Evolutionary conservation across 2,888 invertebrate genomes (phyloP), one percentile per base, ranked within the genome.

Genomic region (Philopedon plagiatum): DNA sequence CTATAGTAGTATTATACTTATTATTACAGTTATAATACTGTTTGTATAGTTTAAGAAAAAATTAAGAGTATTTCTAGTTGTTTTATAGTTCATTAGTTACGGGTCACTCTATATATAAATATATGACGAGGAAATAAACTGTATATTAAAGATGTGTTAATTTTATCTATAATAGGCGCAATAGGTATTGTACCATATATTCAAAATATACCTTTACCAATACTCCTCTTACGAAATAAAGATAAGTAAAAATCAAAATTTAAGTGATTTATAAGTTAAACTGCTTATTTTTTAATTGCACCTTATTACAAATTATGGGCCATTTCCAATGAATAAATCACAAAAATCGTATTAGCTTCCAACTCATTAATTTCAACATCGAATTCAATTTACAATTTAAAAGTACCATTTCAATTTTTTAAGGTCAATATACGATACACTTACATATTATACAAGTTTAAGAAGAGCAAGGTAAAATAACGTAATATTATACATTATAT

Each of bases 361-460:
- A 63, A 57, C 63, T 62, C 63, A 57, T 46, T 63, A 58, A 58
- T 70, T 70, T 70, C 70, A 46, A 64, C 70, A 70, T 64, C 70
- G 18, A 18, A 61, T 41, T 68, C 61, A 68, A 68, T 61, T 68
- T 39, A 61, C 34, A 39, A 54, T 51, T 39, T 60, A 54, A 54
- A 54, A 54, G 37, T 61, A 61, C 37, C 49, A 34, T 54, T 61
- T 68, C 44, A 34, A 54, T 54, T 46, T 62, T 62, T 26, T 46
- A 62, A 62, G 62, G 62, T 62, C 46, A 34, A 18, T 26, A 26
- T 9, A 41, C 41, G 58, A 58, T 39, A 37, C 56, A 57, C 18
- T 34, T 57, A 57, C 51, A 9, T 21, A 21, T 21, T 21, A 29
- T 21, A 26, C 26, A 13, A 23, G 58, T 26, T n/a, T 23, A 37